Conservation (phyloP, 2,888 invertebrate genomes). For the Dinocampus coccinellae region DNA sequence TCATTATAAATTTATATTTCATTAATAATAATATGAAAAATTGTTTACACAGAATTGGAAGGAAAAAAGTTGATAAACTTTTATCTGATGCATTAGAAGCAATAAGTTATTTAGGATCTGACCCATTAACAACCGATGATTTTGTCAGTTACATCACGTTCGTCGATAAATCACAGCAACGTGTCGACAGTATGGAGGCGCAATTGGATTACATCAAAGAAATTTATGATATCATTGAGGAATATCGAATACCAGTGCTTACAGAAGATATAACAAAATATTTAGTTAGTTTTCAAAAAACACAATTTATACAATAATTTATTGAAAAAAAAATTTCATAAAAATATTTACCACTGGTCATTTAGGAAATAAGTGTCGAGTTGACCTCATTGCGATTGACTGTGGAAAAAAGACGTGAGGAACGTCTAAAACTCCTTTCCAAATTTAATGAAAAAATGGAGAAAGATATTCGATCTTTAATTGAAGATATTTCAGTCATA, state of each 20-base stretch:
- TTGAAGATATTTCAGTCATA: slow-evolving; percentile 80
- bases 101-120: slow-evolving; percentile 72
- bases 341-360: neutral
- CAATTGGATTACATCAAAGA: slow-evolving; percentile 86
- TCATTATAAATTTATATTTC: neutral
- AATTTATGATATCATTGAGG: slow-evolving; percentile 86
- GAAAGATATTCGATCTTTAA: slow-evolving; percentile 82
- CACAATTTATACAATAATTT: neutral
- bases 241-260: slow-evolving; percentile 80
- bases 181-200: slow-evolving; percentile 79
- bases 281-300: slow-evolving; percentile 53
- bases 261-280: slow-evolving; percentile 80
- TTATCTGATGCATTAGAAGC: slow-evolving; percentile 75
- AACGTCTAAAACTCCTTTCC: slow-evolving; percentile 78
- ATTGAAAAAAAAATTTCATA: neutral
- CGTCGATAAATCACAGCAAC: slow-evolving; percentile 76
- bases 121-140: slow-evolving; percentile 80
- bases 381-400: slow-evolving; percentile 77
- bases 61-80: slow-evolving; percentile 71
- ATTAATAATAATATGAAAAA: neutral
- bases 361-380: slow-evolving; percentile 74
- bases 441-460: slow-evolving; percentile 81
- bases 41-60: slow-evolving; percentile 73
- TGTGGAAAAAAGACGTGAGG: slow-evolving; percentile 79
- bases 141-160: slow-evolving; percentile 80